phyloP scores from a whole-genome alignment of 2,888 invertebrate species.

The Drosophila parthenogenetica region DNA sequence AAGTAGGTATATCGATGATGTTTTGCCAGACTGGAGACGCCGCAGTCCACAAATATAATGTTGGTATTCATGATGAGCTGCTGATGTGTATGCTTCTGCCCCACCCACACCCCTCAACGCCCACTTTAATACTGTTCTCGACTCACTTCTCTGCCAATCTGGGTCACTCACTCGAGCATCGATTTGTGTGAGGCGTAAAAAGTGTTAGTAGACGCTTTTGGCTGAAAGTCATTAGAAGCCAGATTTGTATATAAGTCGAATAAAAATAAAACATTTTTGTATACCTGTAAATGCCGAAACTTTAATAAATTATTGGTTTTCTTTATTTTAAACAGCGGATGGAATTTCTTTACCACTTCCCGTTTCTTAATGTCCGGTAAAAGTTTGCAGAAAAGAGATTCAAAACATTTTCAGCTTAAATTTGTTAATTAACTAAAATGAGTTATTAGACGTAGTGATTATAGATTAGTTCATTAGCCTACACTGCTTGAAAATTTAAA shows the following conservation, averaged over 20 bases:
- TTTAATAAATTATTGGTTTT: not conserved
- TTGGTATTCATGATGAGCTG: conserved; percentile 33
- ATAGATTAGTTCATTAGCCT: conserved; percentile 11
- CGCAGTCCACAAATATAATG: conserved; percentile 20
- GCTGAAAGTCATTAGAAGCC: conserved; percentile 40
- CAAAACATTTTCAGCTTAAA: conserved; percentile 1
- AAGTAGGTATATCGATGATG: conserved; percentile 48
- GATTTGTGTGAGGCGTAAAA: conserved; percentile 45
- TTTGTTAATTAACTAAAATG: conserved; percentile 6
- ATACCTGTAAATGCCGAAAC: not conserved
- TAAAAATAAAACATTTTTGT: not conserved
- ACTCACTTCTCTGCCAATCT: conserved; percentile 44
- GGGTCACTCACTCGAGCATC: conserved; percentile 56
- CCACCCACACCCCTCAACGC: conserved; percentile 10
- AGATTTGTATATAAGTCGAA: conserved; percentile 11
- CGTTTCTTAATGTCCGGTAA: conserved; percentile 27
- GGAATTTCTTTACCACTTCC: not conserved
- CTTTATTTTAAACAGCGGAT: not conserved
- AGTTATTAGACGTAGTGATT: conserved; percentile 13
- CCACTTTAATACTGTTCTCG: conserved; percentile 4
- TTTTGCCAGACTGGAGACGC: conserved; percentile 23
- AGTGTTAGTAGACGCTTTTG: conserved; percentile 53
- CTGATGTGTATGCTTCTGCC: conserved; percentile 25
- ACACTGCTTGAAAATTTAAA: too few species aligned
- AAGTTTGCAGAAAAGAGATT: conserved; percentile 8